A percentile compares a stretch with the other conserved stretches of the same genome.
Evolutionary conservation across 2,113 vertebrate species (phyloP).

Genomic region (Dasyornis broadbenti): DNA sequence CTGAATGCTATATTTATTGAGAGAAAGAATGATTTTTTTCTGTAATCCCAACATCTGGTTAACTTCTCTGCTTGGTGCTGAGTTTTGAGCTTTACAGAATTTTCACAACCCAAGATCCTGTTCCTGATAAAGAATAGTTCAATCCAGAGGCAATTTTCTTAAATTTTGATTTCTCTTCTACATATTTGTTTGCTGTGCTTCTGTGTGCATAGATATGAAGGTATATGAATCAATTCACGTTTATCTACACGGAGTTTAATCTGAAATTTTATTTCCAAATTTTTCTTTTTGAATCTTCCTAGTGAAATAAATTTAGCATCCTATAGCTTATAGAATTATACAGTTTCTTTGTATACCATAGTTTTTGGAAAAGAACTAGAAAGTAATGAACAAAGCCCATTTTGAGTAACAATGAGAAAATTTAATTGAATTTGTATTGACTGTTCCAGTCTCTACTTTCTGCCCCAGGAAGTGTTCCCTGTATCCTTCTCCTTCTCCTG

Average conservation of each 20-base stretch:
- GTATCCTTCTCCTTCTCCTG: neutral
- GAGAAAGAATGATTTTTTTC: neutral
- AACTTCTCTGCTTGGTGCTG: neutral
- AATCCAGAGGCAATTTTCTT: neutral
- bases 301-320: neutral
- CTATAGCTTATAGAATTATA: neutral
- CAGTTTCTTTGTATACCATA: neutral
- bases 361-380: neutral
- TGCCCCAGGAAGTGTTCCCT: neutral
- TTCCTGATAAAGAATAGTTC: neutral
- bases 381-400: neutral
- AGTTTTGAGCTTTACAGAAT: neutral
- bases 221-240: fast-evolving
- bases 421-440: neutral
- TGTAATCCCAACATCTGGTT: neutral
- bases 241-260: neutral
- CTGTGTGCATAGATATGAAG: neutral
- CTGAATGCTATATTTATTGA: neutral
- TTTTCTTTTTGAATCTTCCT: neutral
- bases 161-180: neutral
- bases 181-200: neutral
- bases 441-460: neutral
- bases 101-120: neutral
- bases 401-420: neutral
- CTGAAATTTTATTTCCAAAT: neutral